Base-by-base conservation (phyloP, 1,140 invertebrate genomes). In the Octopus bimaculoides region DNA sequence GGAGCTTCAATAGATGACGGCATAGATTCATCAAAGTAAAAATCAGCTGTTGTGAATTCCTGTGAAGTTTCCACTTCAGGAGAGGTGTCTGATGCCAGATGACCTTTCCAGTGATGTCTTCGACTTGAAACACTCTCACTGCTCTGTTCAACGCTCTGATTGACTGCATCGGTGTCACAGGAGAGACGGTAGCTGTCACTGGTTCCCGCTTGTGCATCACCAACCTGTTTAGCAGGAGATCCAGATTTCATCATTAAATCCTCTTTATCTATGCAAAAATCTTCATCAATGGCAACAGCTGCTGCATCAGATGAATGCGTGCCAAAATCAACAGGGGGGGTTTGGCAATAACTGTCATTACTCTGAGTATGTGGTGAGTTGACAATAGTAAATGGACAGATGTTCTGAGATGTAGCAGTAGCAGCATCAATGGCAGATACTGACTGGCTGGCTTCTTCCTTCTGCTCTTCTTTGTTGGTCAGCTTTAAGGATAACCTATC, bases 21-120 rank as follows among this genome's bases (percentile, higher is more conserved):
- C 89, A 91, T 89, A 61, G 94, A 95, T 88, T 95, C 95, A 87
- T 96, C 95, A 90, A 96, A 95, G 91, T 95, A 96, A 92, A 94
- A 95, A 85, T 95, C 94, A 78, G 94, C 93, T 85, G 93, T 93
- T 85, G 93, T 91, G 90, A 95, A 95, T 89, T 95, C 94, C 77
- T 87, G 85, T 9, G 85, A 87, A 5, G 84, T 85, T 77, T 85
- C 86, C 55, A 86, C 84, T 75, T 88, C 86, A 26, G 84, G 86
- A 4, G 87, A 87, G 2, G 82, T 84, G 69, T 83, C 83, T 6
- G 81, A 73, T 0, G 80, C 61, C 5, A 78, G 75, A 26, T 71
- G 79, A 55, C 53, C 71, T 52, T 81, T 81, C 41, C 20, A 66
- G 8, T 74, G 77, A 66, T 66, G 52, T 55, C 79, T 83, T 75